Percentiles rank a stretch among this genome's conserved stretches.
Conservation (phyloP, 2,113 vertebrate genomes). For the Alouatta palliata region DNA sequence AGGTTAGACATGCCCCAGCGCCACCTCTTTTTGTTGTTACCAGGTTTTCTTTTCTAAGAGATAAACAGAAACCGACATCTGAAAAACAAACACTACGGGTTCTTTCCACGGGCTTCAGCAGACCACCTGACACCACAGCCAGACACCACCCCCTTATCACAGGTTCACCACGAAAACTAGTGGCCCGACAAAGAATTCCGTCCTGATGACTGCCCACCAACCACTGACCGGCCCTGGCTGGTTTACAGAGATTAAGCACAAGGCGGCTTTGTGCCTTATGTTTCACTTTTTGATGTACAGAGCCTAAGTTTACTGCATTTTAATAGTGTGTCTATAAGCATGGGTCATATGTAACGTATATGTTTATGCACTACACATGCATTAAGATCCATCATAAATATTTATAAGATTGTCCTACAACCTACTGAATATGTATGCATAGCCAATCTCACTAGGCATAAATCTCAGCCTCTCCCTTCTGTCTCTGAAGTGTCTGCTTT, state of each 20-base stretch:
- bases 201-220: not conserved
- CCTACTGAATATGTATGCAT: too few relatives aligned
- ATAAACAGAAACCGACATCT: not conserved
- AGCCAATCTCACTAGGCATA: too few relatives aligned
- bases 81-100: not conserved
- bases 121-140: not conserved
- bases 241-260: not conserved
- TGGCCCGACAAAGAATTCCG: not conserved
- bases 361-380: too few relatives aligned
- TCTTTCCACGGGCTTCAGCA: not conserved
- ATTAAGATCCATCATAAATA: too few relatives aligned
- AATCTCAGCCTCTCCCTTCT: too few relatives aligned
- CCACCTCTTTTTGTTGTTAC: not conserved
- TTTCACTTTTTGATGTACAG: too few relatives aligned
- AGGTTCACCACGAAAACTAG: not conserved
- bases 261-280: too few relatives aligned
- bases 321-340: too few relatives aligned
- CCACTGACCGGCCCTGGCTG: not conserved
- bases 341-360: too few relatives aligned
- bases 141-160: not conserved
- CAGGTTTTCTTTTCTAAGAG: not conserved
- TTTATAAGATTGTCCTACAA: too few relatives aligned
- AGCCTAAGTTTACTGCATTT: too few relatives aligned
- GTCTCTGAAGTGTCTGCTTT: too few relatives aligned
- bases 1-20: not conserved